Percentiles rank a stretch among this genome's conserved stretches.
phyloP scores from a whole-genome alignment of 2,113 vertebrate genomes.

The Leucoraja erinaceus region DNA sequence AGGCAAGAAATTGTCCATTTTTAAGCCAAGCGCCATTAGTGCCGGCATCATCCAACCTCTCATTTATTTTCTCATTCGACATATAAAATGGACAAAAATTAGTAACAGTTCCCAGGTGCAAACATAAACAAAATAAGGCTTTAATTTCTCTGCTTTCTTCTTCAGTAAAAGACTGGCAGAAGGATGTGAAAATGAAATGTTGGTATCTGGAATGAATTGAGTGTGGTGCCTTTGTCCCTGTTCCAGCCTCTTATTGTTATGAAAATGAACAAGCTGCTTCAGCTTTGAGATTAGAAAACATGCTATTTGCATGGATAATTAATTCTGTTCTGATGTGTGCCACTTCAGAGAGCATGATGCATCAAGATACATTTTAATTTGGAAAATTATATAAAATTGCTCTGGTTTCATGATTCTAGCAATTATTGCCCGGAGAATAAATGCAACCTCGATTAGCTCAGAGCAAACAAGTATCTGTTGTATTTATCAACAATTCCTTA shows the following conservation, averaged over 20 bases:
- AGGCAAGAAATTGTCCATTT: not conserved
- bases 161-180: not conserved
- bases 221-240: not conserved
- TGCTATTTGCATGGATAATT: conserved; percentile 37
- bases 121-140: not conserved
- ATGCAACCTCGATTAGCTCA: not conserved
- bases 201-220: conserved; percentile 16
- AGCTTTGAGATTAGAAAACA: conserved; percentile 24
- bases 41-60: not conserved
- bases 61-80: not conserved
- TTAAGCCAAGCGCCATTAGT: not conserved
- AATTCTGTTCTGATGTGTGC: conserved; percentile 32
- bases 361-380: conserved; percentile 32
- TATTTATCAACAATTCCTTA: conserved; percentile 11
- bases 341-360: conserved; percentile 20
- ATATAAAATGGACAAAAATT: conserved; percentile 10
- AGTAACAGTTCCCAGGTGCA: conserved; percentile 16
- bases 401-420: conserved; percentile 27
- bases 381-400: conserved; percentile 37
- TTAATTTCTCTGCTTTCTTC: conserved; percentile 27
- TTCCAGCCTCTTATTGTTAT: conserved; percentile 5
- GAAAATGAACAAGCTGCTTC: conserved; percentile 35
- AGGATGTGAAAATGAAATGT: not conserved
- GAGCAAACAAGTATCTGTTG: not conserved
- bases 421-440: conserved; percentile 26